Conservation (phyloP, 1,140 invertebrate species). For the Bombyx mori region DNA sequence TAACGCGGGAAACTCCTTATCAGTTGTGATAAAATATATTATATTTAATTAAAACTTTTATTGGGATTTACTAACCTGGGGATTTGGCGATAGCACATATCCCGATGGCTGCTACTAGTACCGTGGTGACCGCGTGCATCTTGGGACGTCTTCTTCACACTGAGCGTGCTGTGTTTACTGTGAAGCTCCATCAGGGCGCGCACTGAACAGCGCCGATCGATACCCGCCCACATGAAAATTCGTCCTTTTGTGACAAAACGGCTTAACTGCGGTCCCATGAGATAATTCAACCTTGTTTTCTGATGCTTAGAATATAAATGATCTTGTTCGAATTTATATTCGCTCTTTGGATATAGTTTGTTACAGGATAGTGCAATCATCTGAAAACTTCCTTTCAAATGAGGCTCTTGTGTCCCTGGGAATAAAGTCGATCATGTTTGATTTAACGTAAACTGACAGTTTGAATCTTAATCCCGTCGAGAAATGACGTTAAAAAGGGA, state of each 20-base stretch:
- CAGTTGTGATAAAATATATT: not conserved
- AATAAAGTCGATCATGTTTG: constrained; percentile 11
- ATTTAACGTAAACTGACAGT: constrained; percentile 4
- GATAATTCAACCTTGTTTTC: not conserved
- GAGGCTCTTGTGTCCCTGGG: constrained; percentile 10
- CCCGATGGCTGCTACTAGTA: constrained; percentile 24
- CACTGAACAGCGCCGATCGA: constrained; percentile 47
- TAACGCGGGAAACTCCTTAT: constrained; percentile 5
- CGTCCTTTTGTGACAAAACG: constrained; percentile 20
- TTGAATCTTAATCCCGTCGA: constrained; percentile 1
- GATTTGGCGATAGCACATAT: constrained; percentile 36
- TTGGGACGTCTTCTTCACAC: constrained; percentile 16
- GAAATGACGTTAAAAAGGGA: no score
- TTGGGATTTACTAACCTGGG: constrained; percentile 29
- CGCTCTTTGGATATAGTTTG: not conserved
- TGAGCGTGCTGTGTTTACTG: constrained; percentile 39
- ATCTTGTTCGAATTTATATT: not conserved
- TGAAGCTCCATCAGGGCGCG: constrained; percentile 26
- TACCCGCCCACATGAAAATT: constrained; percentile 50
- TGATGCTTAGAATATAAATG: not conserved
- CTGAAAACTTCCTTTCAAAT: constrained; percentile 11
- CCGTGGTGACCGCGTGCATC: constrained; percentile 36
- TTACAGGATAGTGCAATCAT: constrained; percentile 7
- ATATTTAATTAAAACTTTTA: not conserved
- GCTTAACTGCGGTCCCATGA: constrained; percentile 15